phyloP scores from a whole-genome alignment of 2,888 invertebrate genomes.

The Macrophya annulata region DNA sequence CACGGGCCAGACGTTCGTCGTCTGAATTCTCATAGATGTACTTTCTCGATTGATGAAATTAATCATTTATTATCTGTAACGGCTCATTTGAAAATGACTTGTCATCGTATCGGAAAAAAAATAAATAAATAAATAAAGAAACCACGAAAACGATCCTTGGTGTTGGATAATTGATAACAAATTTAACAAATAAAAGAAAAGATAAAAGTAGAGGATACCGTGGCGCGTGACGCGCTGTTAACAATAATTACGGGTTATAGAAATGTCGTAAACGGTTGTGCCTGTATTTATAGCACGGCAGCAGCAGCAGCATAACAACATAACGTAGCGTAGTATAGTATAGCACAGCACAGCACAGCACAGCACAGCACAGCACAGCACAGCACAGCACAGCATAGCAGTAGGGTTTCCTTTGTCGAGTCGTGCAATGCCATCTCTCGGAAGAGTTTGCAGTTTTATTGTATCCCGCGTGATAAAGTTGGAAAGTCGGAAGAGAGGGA shows the following conservation, averaged over 20 bases:
- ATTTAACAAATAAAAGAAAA: not conserved
- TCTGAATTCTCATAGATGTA: not conserved
- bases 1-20: not conserved
- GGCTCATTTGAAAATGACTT: not conserved
- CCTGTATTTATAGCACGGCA: conserved; percentile 23
- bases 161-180: not conserved
- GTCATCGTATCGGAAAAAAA: not conserved
- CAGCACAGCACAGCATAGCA: not conserved
- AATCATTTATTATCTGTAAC: not conserved
- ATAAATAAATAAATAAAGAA: not conserved
- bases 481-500: conserved; percentile 33
- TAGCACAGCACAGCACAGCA: no score
- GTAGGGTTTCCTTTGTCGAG: conserved; percentile 37
- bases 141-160: not conserved
- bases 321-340: not conserved
- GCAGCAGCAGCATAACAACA: not conserved
- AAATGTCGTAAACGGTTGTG: conserved; percentile 39
- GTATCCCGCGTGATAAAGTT: conserved; percentile 34
- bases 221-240: not conserved
- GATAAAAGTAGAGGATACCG: not conserved
- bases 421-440: conserved; percentile 48
- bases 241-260: conserved; percentile 8
- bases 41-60: conserved; percentile 1
- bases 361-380: no score
- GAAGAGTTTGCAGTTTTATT: conserved; percentile 35